Evolutionary conservation across 1,140 invertebrate species (phyloP), one percentile per base, ranked within the genome.

Genomic region (Agrilus planipennis): DNA sequence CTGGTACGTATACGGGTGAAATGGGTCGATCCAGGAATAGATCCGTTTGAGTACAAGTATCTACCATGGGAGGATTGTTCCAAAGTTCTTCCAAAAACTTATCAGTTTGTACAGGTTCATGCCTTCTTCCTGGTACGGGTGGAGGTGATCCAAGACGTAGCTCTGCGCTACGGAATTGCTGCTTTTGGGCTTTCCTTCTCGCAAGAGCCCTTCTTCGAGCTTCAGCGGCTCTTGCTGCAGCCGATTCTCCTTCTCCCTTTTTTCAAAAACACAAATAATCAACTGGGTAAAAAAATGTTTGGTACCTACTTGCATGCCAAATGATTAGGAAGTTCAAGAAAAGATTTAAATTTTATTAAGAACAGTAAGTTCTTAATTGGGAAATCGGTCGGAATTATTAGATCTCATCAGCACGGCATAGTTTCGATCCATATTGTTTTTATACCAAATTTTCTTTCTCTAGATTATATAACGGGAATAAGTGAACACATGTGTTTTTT

Each of bases 61-160:
- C 79, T 25, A 70, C 65, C 56, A 85, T 82, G 29, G 72, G 71
- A 20, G 80, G 80, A 51, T 77, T 76, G 39, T 80, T 76, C 47
- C 71, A 74, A 17, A 85, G 50, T 72, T 80, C 87, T 60, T 92
- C 87, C 16, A 93, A 70, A 60, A 84, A 91, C 41, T 75, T 62
- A 41, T 93, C 89, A 0, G 89, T 93, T 68, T 93, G 89, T 15
- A 91, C 75, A 34, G 77, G 76, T 49, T 84, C 81, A 61, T 91
- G 84, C 41, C 77, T 75, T 41, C 87, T 70, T 11, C 87, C 85
- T 28, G 76, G 69, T 9, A 89, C 76, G 4, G 79, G 75, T 21
- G 83, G 81, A 25, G 83, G 81, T 19, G 76, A 66, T 23, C 71
- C 60, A 30, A 64, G 47, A 39, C 59, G 59, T 15, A 62, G 42